Conservation (phyloP, 2,888 invertebrate species). For the Heteromurus nitidus region DNA sequence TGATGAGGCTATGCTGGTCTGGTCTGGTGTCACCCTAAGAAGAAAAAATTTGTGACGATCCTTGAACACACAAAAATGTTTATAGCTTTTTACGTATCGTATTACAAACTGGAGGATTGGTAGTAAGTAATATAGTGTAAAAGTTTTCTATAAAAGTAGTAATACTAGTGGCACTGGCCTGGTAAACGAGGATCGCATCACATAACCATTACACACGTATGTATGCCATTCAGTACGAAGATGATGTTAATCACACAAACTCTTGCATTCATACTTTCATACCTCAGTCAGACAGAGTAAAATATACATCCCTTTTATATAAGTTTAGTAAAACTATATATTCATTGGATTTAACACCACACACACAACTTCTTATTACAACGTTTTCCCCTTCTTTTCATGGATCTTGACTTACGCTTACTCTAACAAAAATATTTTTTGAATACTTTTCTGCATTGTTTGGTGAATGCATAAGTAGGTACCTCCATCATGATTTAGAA, state of each 20-base stretch:
- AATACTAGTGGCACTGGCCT: constrained; percentile 23
- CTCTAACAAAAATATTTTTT: too few species aligned
- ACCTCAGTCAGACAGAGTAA: too few species aligned
- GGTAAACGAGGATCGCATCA: constrained; percentile 22
- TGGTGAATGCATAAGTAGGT: too few species aligned
- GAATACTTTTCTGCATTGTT: too few species aligned
- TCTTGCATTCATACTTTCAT: too few species aligned
- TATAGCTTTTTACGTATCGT: constrained; percentile 5
- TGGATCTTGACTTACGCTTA: too few species aligned
- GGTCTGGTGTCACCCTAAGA: constrained; percentile 4
- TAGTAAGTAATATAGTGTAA: not conserved
- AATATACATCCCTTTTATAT: too few species aligned
- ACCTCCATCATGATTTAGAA: too few species aligned
- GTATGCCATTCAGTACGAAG: not conserved
- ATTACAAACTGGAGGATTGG: constrained; percentile 10
- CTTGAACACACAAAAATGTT: constrained; percentile 23
- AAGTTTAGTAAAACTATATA: too few species aligned
- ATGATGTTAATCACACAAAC: not conserved
- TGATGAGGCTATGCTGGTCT: not conserved
- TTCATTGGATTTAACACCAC: too few species aligned
- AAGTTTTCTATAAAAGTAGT: not conserved
- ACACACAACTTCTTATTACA: too few species aligned
- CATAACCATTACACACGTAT: constrained; percentile 18
- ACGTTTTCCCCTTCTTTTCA: too few species aligned
- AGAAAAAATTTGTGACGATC: constrained; percentile 24